Base-by-base conservation (phyloP, 2,113 vertebrate genomes). In the Forbesichthys agassizii region DNA sequence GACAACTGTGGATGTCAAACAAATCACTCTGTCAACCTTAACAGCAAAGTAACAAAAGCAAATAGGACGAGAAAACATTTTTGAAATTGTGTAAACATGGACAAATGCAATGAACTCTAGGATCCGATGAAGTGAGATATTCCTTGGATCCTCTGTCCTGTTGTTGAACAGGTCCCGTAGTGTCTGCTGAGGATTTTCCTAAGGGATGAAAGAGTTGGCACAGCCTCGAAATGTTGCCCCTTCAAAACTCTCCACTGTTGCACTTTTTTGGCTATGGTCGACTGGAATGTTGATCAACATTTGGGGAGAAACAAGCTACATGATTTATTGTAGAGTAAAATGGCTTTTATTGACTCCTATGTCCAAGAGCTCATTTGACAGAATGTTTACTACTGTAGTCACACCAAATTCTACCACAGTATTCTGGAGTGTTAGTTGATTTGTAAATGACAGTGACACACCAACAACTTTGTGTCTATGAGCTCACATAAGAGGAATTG, bases 261-360 rank as follows among this genome's bases (percentile, higher is more conserved):
- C 67, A 74, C 69, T 78, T 73, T 75, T 68, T 64, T 63, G 58
- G 48, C 16, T 51, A 20, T 42, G 54, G 65, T 77, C 14, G 71
- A 61, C 66, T 72, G 74, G 68, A 79, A 61, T 67, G 27, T 11
- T 64, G 67, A 77, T 85, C 75, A 60, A 77, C 78, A 60, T 61
- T 68, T 66, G 73, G 69, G 67, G 79, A 79, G 68, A 68, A 48
- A 66, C 77, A 52, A 60, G 48, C 60, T 47, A 7, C 9, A 1
- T 27, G 78, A 61, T 77, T 85, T 82, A 79, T 72, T 81, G 64
- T 71, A 77, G 75, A 61, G 69, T 61, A 75, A 75, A 77, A 55
- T 75, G 66, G 59, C 66, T 70, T 84, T 80, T 48, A 82, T 83
- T 64, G 71, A 80, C 71, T 68, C 3, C 74, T 83, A 77, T 67